Base-by-base conservation (phyloP, 2,888 invertebrate species). In the Drosophila differens region DNA sequence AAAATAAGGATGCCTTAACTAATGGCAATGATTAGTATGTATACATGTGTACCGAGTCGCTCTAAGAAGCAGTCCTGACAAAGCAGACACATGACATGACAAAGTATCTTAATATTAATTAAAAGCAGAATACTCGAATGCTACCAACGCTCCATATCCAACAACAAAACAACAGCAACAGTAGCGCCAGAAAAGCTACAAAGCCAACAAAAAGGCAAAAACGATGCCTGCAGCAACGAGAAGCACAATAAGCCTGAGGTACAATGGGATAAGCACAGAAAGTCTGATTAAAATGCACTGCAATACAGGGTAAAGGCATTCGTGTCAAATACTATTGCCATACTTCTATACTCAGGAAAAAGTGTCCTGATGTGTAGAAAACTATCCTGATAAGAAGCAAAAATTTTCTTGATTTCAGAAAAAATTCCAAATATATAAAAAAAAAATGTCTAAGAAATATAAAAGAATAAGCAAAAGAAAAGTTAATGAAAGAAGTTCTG, bases 91-190 rank as follows among this genome's bases (percentile, higher is more conserved):
- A 88, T 89, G 89, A 75, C 78, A 81, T 72, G 77, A 75, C 79
- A 70, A 83, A 76, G 80, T 79, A 73, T 85, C 76, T 85, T 82
- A 79, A 88, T 88, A 86, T 90, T 90, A 87, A 87, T 87, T 88
- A 87, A 83, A 89, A 83, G 73, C 79, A 81, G 74, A 80, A 83
- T 74, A 63, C 72, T 73, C 61, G 37, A 71, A 66, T 55, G 35
- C 55, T 61, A 44, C 52, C 25, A 47, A 25, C 49, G 62, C 51
- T 58, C 49, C 53, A 74, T 39, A 28, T 28, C 53, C 54, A 63
- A 60, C 32, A 28, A 37, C 10, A 41, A 58, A n/a, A 16, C 14
- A 65, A 28, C 39, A 30, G 22, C 30, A 54, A 30, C 51, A 52
- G 19, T 16, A 35, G 22, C 37, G 6, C 25, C 57, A 35, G 25